phyloP scores from a whole-genome alignment of 2,888 invertebrate species.

The Frankliniella intonsa region DNA sequence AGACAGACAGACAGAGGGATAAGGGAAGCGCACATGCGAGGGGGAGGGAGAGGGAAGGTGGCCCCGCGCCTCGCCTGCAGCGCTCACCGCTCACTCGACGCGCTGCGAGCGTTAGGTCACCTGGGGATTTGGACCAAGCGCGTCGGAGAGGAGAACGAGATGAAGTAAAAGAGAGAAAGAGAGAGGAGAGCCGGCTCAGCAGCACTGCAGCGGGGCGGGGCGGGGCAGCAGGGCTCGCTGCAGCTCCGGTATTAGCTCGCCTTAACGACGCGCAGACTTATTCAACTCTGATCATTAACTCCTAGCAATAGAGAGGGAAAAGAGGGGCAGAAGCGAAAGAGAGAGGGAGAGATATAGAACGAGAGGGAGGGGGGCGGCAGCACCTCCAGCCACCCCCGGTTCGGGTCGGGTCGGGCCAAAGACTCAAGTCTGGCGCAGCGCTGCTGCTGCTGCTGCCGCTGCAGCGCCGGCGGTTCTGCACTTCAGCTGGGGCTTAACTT shows the following conservation, averaged over 20 bases:
- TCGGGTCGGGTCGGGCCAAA: too few relatives aligned
- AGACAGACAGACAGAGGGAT: too few relatives aligned
- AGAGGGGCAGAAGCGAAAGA: not conserved
- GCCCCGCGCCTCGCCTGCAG: not conserved
- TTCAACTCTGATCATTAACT: slow-evolving; percentile 22
- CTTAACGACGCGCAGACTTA: slow-evolving; percentile 15
- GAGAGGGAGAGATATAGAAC: not conserved
- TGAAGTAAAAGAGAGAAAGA: not conserved
- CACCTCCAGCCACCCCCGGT: too few relatives aligned
- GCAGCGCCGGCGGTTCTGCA: too few relatives aligned
- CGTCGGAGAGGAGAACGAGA: not conserved
- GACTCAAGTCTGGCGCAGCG: too few relatives aligned
- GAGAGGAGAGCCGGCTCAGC: not conserved
- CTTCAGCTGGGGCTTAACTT: too few relatives aligned
- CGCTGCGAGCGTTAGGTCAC: not conserved
- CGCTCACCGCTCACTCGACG: not conserved
- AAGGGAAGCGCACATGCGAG: too few relatives aligned
- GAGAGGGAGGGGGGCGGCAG: not conserved
- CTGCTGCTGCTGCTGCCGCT: too few relatives aligned
- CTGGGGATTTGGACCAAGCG: not conserved
- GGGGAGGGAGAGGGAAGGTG: too few relatives aligned
- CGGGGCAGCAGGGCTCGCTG: not conserved
- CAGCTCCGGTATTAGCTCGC: not conserved
- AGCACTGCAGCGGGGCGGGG: too few relatives aligned
- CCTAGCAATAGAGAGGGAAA: not conserved